Evolutionary conservation across 2,113 vertebrate species (phyloP).

Genomic region (Rhea pennata): DNA sequence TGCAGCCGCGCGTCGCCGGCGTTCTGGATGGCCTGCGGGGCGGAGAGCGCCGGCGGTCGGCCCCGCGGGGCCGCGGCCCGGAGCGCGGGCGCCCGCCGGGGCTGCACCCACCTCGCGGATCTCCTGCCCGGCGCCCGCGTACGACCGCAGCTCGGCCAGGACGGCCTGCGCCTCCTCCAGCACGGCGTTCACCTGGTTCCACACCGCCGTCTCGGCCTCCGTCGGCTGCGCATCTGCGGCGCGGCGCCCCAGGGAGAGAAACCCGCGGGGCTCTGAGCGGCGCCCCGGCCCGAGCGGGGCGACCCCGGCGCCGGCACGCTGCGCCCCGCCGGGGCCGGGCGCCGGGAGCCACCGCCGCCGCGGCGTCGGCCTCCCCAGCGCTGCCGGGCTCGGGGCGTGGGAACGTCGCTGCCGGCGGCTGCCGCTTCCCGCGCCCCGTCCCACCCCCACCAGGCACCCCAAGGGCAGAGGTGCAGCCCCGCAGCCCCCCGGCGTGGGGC

Average conservation of each 20-base stretch:
- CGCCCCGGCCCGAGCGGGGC: neutral
- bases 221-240: slow-evolving; percentile 91
- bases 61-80: fast-evolving
- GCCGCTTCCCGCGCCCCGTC: too few relatives aligned
- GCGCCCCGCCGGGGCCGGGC: too few relatives aligned
- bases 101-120: slow-evolving; percentile 87
- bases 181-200: slow-evolving; percentile 93
- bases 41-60: neutral
- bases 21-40: slow-evolving; percentile 87
- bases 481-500: neutral
- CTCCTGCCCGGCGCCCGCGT: slow-evolving; percentile 91
- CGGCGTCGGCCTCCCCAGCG: too few relatives aligned
- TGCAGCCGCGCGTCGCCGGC: slow-evolving; percentile 89
- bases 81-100: fast-evolving
- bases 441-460: neutral
- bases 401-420: too few relatives aligned
- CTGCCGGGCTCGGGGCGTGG: too few relatives aligned
- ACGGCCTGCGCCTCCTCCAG: slow-evolving; percentile 91
- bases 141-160: slow-evolving; percentile 90
- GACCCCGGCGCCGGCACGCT: neutral
- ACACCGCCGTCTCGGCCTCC: slow-evolving; percentile 91
- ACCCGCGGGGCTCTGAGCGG: slow-evolving; percentile 57
- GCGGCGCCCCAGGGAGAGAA: slow-evolving; percentile 44
- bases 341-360: too few relatives aligned
- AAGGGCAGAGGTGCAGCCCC: neutral